These are phyloP conservation scores for Gephyroberyx darwinii DNA, from an alignment of 2,797 vertebrate species.

Conservation along the genomic window DNA sequence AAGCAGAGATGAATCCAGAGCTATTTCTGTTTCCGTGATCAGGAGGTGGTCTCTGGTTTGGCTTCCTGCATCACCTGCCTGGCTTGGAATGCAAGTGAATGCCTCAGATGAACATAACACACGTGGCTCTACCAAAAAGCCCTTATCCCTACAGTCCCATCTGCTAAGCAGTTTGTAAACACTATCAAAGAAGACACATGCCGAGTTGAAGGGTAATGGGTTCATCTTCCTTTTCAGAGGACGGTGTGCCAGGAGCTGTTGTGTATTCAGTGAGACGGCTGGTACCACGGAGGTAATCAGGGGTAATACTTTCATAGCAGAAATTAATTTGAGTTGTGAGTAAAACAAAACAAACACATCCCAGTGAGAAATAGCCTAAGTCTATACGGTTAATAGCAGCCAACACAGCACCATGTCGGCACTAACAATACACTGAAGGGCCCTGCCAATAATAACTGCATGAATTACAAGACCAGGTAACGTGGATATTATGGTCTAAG, in stretches of 20 bases:
- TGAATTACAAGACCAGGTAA: not conserved
- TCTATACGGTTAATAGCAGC: too few species aligned
- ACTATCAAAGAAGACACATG: conserved; percentile 48
- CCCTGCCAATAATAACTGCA: not conserved
- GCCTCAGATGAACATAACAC: conserved; percentile 35
- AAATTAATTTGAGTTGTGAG: not conserved
- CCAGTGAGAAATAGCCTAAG: too few species aligned
- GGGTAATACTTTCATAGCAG: not conserved
- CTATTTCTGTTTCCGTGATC: conserved; percentile 41
- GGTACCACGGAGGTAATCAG: not conserved
- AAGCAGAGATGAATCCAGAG: conserved; percentile 23
- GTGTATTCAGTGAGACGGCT: not conserved
- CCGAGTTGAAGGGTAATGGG: conserved; percentile 34
- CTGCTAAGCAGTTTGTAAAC: conserved; percentile 59
- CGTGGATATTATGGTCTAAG: not conserved
- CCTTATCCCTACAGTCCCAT: conserved; percentile 42
- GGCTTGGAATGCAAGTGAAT: conserved; percentile 26
- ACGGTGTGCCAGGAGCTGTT: not conserved
- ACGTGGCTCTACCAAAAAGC: conserved; percentile 37
- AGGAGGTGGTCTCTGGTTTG: conserved; percentile 9
- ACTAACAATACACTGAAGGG: not conserved
- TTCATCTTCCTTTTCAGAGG: conserved; percentile 12
- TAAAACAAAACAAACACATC: not conserved
- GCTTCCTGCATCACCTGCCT: conserved; percentile 19
- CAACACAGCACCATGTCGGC: not conserved